These are phyloP conservation scores for Temnothorax unifasciatus DNA, from an alignment of 2,888 invertebrate genomes.

Conservation along the genomic window DNA sequence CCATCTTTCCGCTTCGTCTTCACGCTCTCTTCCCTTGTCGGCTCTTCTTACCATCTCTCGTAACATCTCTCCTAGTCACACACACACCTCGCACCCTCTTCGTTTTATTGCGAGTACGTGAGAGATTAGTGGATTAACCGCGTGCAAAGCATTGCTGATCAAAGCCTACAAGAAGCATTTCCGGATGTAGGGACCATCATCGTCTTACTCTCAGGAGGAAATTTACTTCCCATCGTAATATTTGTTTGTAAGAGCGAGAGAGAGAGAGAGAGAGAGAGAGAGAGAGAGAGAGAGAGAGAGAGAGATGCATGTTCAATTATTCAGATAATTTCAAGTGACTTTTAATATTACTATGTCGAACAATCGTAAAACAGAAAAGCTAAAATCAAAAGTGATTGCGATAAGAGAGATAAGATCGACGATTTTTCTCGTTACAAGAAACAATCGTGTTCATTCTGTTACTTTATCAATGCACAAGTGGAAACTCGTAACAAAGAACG, in stretches of 20 bases:
- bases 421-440: constrained; percentile 8
- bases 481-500: not conserved
- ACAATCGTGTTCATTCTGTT: not conserved
- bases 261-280: not conserved
- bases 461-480: constrained; percentile 1
- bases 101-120: constrained; percentile 70
- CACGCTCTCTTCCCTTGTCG: not conserved
- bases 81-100: constrained; percentile 33
- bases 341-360: not conserved
- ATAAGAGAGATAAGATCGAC: not conserved
- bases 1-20: not conserved
- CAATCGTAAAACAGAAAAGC: not conserved
- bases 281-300: not conserved
- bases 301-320: not conserved
- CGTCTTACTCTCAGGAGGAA: constrained; percentile 35
- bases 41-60: constrained; percentile 37
- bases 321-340: not conserved
- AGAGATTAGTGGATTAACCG: constrained; percentile 75
- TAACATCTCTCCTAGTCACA: not conserved
- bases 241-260: constrained; percentile 43
- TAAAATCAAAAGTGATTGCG: not conserved
- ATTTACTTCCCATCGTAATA: constrained; percentile 62
- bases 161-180: constrained; percentile 60
- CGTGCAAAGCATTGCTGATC: constrained; percentile 71
- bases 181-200: constrained; percentile 45